phyloP scores from a whole-genome alignment of 2,113 vertebrate species.

The Hippocampus guttulatus region DNA sequence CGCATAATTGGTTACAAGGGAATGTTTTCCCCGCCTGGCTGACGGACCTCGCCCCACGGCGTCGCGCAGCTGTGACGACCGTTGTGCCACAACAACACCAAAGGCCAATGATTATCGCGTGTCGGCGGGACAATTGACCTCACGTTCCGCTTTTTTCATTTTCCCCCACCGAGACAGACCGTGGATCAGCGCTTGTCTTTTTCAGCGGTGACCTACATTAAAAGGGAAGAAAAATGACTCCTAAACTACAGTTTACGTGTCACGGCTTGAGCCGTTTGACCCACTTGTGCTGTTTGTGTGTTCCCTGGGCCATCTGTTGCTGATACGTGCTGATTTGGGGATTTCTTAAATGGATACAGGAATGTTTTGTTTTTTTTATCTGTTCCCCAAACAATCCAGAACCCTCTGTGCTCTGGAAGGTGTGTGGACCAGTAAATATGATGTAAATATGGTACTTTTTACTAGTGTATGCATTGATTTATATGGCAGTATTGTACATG shows the following conservation, averaged over 20 bases:
- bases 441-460: not conserved
- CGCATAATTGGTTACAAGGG: not conserved
- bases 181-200: not conserved
- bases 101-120: not conserved
- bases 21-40: not conserved
- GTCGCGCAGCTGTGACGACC: constrained; percentile 4
- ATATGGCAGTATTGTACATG: too few relatives aligned
- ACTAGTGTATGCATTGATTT: too few relatives aligned
- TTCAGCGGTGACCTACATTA: constrained; percentile 2
- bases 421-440: not conserved
- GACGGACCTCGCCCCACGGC: not conserved
- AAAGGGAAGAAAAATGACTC: constrained; percentile 4
- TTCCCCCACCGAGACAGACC: not conserved
- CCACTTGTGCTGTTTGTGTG: constrained; percentile 15
- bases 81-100: constrained; percentile 1
- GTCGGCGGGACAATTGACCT: not conserved
- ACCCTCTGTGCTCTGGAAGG: not conserved
- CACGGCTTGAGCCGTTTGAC: constrained; percentile 1
- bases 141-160: not conserved
- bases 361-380: constrained; percentile 3
- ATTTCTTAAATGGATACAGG: not conserved
- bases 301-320: constrained; percentile 9
- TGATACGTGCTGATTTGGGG: not conserved
- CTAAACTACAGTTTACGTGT: not conserved
- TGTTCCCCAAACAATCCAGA: not conserved